phyloP scores from a whole-genome alignment of 2,797 vertebrate genomes.

The Anolis apletophallus region DNA sequence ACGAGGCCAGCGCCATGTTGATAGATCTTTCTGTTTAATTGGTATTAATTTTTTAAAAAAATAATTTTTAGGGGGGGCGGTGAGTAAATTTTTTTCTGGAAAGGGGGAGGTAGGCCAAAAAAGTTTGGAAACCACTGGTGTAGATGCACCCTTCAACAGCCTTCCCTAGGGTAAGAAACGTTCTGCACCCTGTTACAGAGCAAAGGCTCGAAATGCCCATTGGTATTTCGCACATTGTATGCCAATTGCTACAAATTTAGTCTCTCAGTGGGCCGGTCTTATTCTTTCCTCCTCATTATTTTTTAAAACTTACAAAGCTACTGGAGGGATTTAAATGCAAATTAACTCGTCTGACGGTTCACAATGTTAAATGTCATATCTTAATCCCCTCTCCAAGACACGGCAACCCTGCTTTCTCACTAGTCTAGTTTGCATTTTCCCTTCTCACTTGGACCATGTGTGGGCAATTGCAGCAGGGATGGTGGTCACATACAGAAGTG shows the following conservation, averaged over 20 bases:
- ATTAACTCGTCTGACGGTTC: background rate
- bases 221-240: no score
- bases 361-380: background rate
- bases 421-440: background rate
- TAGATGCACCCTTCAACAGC: no score
- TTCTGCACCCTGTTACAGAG: no score
- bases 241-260: background rate
- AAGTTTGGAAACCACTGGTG: no score
- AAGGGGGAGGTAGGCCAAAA: no score
- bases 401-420: background rate
- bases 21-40: no score
- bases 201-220: no score
- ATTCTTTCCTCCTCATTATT: background rate
- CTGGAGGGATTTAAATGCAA: conserved; percentile 3
- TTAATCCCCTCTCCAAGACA: background rate
- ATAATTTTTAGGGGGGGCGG: no score
- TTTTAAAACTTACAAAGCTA: background rate
- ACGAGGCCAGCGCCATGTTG: no score
- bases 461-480: background rate
- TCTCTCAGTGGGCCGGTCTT: background rate
- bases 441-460: background rate
- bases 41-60: no score
- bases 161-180: no score
- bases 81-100: no score
- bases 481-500: background rate